Conservation (phyloP, 2,113 vertebrate genomes). For the Delphinapterus leucas region DNA sequence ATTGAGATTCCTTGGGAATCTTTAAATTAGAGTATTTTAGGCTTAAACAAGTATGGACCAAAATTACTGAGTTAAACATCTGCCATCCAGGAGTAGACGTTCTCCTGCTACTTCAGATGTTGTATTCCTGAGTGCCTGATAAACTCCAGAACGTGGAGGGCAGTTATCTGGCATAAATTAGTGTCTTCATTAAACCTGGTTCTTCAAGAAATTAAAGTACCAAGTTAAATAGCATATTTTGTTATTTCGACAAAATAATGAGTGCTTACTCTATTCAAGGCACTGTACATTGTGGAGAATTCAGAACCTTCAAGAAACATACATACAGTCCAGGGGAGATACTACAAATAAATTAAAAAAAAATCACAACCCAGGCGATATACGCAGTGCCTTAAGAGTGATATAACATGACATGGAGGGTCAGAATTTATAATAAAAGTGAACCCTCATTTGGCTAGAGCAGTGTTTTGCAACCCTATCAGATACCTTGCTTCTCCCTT, state of each 20-base stretch:
- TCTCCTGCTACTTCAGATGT: neutral
- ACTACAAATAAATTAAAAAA: neutral
- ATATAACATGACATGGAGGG: neutral
- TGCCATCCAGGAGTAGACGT: neutral
- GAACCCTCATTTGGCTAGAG: neutral
- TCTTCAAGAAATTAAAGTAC: neutral
- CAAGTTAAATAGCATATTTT: conserved; percentile 22
- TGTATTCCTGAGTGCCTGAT: neutral
- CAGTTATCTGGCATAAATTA: neutral
- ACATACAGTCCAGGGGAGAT: neutral
- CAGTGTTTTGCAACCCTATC: neutral
- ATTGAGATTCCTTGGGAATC: neutral
- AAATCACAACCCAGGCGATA: neutral
- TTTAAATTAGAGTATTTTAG: neutral
- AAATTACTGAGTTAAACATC: neutral
- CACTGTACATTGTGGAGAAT: neutral
- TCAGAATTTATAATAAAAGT: neutral
- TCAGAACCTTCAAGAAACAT: neutral
- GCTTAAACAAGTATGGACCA: neutral
- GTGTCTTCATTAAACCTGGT: neutral
- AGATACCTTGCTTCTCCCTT: neutral
- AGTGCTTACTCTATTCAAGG: neutral
- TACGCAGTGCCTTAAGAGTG: neutral
- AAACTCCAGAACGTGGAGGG: neutral
- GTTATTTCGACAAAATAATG: neutral